Percentiles rank a stretch among this genome's conserved stretches.
phyloP scores from a whole-genome alignment of 2,113 vertebrate species.

The Terrapene triunguis region DNA sequence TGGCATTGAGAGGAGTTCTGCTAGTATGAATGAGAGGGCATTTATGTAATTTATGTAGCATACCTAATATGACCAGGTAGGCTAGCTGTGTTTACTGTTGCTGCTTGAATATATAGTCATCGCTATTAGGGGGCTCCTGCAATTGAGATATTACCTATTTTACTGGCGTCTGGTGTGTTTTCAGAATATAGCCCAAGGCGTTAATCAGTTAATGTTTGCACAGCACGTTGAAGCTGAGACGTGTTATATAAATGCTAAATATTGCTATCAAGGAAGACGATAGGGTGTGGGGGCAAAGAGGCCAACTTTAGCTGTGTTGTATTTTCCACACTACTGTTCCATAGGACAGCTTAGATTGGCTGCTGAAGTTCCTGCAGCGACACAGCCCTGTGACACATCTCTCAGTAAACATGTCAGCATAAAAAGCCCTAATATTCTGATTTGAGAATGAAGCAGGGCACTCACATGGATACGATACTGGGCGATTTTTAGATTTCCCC shows the following conservation, averaged over 20 bases:
- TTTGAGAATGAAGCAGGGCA: neutral
- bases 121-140: neutral
- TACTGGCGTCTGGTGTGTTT: neutral
- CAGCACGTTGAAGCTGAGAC: neutral
- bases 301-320: neutral
- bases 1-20: neutral
- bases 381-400: neutral
- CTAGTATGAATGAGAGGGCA: neutral
- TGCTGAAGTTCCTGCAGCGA: neutral
- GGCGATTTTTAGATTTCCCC: neutral
- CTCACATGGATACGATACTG: neutral
- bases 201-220: neutral
- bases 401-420: neutral
- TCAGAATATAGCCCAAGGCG: neutral
- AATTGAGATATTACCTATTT: neutral
- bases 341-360: neutral
- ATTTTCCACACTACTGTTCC: neutral
- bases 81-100: neutral
- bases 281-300: too few relatives aligned
- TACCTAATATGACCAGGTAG: neutral
- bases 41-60: neutral
- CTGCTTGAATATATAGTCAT: neutral
- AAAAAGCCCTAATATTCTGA: neutral
- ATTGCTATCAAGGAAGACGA: neutral
- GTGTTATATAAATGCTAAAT: neutral